Conservation (phyloP, 2,797 vertebrate genomes). For the Epinephelus awoara region DNA sequence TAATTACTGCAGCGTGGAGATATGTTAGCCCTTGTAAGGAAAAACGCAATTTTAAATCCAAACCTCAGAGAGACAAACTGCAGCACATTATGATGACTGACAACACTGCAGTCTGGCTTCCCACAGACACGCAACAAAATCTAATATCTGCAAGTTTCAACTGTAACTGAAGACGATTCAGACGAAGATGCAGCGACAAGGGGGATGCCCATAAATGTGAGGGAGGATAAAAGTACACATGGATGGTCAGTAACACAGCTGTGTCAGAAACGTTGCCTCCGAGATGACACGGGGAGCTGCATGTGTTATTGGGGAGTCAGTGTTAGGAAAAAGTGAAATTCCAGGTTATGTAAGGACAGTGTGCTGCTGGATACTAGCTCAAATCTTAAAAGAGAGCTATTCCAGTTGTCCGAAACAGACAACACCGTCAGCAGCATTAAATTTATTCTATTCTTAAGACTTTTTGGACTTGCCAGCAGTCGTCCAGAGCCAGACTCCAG, state of each 20-base stretch:
- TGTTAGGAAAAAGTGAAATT: conserved; percentile 30
- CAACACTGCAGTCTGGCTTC: conserved; percentile 16
- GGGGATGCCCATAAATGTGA: conserved; percentile 9
- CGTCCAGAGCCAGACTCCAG: conserved; percentile 36
- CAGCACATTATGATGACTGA: conserved; percentile 6
- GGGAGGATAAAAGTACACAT: conserved; percentile 18
- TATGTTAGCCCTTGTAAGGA: conserved; percentile 12
- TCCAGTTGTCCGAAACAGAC: conserved; percentile 32
- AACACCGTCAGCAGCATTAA: conserved; percentile 26
- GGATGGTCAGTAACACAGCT: conserved; percentile 31
- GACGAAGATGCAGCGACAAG: not conserved
- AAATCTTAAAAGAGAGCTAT: conserved; percentile 27
- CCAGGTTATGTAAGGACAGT: conserved; percentile 52
- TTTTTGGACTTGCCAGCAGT: conserved; percentile 31
- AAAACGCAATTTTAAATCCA: conserved; percentile 1
- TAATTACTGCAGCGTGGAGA: conserved; percentile 4
- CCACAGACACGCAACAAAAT: not conserved
- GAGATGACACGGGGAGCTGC: conserved; percentile 25
- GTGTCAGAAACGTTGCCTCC: conserved; percentile 22
- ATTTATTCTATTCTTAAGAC: conserved; percentile 25
- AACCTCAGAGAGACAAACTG: conserved; percentile 14
- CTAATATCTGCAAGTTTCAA: conserved; percentile 22
- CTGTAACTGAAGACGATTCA: not conserved
- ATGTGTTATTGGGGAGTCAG: conserved; percentile 39
- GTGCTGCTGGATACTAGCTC: conserved; percentile 24